A percentile compares a stretch with the other conserved stretches of the same genome.
These are phyloP conservation scores for Sitodiplosis mosellana DNA, from an alignment of 1,140 invertebrate genomes.

Conservation along the genomic window DNA sequence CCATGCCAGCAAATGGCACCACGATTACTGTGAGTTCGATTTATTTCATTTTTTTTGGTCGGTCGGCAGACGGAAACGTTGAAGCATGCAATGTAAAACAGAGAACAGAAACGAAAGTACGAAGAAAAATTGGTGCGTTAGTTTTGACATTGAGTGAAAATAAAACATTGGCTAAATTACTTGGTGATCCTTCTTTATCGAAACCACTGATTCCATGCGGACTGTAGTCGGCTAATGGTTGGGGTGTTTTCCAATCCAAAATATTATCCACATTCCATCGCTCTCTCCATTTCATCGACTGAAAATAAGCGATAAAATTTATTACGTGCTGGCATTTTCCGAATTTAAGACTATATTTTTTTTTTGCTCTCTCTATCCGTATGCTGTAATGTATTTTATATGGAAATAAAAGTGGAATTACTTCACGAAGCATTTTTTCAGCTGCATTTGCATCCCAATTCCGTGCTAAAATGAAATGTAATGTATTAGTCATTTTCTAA, in stretches of 20 bases:
- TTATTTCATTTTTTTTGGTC: too few relatives aligned
- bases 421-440: conserved; percentile 70
- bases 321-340: not conserved
- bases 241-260: conserved; percentile 47
- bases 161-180: conserved; percentile 22
- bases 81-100: not conserved
- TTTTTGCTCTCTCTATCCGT: conserved; percentile 1
- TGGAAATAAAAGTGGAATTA: conserved; percentile 26
- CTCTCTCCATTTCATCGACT: conserved; percentile 61
- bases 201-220: conserved; percentile 57
- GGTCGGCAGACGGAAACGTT: not conserved
- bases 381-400: not conserved
- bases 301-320: conserved; percentile 10
- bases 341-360: not conserved
- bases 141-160: too few relatives aligned
- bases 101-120: too few relatives aligned
- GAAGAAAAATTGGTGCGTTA: too few relatives aligned
- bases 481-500: not conserved
- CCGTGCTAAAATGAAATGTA: conserved; percentile 36
- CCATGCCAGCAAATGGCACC: conserved; percentile 50
- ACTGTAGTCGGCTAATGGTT: conserved; percentile 48
- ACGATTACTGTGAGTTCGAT: conserved; percentile 36
- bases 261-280: conserved; percentile 49
- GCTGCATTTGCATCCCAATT: conserved; percentile 63
- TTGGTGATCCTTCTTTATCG: conserved; percentile 70